Percentiles rank a stretch among this genome's conserved stretches.
These are phyloP conservation scores for Thermophis baileyi DNA, from an alignment of 2,113 vertebrate genomes.

Conservation along the genomic window DNA sequence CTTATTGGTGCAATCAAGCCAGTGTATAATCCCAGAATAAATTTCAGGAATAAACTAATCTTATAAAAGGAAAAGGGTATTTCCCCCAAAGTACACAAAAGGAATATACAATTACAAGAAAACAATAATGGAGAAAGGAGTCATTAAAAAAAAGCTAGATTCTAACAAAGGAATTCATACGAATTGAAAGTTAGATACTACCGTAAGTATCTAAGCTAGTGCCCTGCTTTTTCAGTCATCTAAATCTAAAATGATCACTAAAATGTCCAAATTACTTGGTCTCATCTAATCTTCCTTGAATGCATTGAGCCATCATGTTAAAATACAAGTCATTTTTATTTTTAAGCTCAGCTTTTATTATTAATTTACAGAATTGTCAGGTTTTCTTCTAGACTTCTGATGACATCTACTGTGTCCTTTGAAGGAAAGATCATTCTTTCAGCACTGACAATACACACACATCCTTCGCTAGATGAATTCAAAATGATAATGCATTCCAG, in stretches of 20 bases:
- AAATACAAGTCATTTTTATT: neutral
- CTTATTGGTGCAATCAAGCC: neutral
- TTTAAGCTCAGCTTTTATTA: neutral
- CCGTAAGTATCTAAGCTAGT: neutral
- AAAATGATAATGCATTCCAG: conserved; percentile 23
- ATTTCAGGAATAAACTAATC: neutral
- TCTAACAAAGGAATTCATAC: neutral
- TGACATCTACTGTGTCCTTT: conserved; percentile 1
- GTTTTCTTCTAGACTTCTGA: conserved; percentile 20
- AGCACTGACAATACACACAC: neutral
- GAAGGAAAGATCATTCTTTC: neutral
- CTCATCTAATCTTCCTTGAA: neutral
- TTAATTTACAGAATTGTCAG: conserved; percentile 19
- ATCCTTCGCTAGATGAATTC: conserved; percentile 19
- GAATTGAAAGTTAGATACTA: neutral
- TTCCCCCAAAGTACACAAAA: neutral
- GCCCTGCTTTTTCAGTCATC: neutral
- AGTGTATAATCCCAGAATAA: neutral
- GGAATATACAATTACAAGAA: neutral
- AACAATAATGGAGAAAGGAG: neutral
- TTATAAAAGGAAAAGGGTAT: neutral
- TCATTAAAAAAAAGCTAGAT: neutral
- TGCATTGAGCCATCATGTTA: neutral
- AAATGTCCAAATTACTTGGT: neutral
- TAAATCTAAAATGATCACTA: neutral